Conservation (phyloP, 2,113 vertebrate genomes). For the Phycodurus eques region DNA sequence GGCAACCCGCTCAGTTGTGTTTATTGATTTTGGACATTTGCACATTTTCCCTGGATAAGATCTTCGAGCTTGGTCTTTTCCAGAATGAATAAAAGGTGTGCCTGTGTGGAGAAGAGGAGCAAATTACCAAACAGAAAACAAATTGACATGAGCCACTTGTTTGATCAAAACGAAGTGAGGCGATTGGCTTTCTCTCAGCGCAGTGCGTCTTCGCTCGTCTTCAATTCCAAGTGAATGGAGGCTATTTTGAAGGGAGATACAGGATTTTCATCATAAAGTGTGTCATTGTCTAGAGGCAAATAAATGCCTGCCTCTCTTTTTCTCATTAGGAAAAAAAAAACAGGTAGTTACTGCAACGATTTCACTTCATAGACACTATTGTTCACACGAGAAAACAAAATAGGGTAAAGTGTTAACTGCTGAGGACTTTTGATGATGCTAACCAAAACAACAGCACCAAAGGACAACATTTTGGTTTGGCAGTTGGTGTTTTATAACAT, state of each 20-base stretch:
- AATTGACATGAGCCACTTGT: not conserved
- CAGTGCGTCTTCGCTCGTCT: not conserved
- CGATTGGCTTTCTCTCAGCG: not conserved
- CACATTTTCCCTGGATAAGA: not conserved
- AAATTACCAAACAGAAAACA: not conserved
- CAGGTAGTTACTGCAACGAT: too few species aligned
- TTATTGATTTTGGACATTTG: slow-evolving; percentile 9
- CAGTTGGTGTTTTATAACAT: too few species aligned
- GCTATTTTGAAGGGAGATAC: not conserved
- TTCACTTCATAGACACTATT: too few species aligned
- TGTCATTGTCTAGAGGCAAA: not conserved
- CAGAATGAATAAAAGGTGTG: slow-evolving; percentile 42
- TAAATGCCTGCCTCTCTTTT: not conserved
- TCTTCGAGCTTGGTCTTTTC: not conserved
- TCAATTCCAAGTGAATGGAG: not conserved
- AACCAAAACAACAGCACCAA: too few species aligned
- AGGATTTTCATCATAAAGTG: not conserved
- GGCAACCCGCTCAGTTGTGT: not conserved
- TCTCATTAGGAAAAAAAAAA: too few species aligned
- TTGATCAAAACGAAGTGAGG: not conserved
- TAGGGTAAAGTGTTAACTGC: too few species aligned
- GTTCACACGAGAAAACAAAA: too few species aligned
- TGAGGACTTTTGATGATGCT: too few species aligned
- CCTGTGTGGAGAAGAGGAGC: slow-evolving; percentile 7
- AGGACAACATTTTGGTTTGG: too few species aligned